These are phyloP conservation scores for Melospiza melodia DNA, from an alignment of 2,113 vertebrate genomes.

Conservation along the genomic window DNA sequence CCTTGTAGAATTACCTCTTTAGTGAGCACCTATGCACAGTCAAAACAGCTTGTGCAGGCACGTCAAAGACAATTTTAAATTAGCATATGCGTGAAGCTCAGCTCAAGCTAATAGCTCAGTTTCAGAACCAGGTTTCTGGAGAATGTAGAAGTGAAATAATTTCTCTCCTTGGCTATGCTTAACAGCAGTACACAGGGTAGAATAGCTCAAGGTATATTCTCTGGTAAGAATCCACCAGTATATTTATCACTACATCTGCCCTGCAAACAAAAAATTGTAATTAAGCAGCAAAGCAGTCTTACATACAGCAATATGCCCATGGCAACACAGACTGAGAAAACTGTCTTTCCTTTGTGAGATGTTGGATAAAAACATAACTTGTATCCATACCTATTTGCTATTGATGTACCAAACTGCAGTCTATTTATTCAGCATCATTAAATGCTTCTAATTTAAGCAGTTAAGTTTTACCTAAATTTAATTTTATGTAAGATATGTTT, in stretches of 20 bases:
- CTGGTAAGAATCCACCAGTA: not conserved
- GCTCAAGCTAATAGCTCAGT: not conserved
- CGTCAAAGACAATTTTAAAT: not conserved
- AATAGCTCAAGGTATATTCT: not conserved
- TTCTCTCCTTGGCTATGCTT: not conserved
- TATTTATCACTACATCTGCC: not conserved
- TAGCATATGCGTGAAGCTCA: not conserved
- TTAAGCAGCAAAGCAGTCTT: not conserved
- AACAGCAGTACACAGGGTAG: not conserved
- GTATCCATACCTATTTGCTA: not conserved
- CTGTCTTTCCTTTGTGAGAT: not conserved
- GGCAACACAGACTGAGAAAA: not conserved
- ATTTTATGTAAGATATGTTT: not conserved
- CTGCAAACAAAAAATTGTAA: not conserved
- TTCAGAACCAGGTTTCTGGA: conserved; percentile 3
- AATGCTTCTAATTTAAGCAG: not conserved
- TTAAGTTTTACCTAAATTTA: not conserved
- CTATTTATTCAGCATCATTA: not conserved
- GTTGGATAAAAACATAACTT: not conserved
- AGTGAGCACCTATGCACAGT: not conserved
- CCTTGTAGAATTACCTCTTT: not conserved
- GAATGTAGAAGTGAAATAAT: not conserved
- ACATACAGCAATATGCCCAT: not conserved
- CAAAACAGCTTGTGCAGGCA: conserved; percentile 9
- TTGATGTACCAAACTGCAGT: not conserved